These are phyloP conservation scores for Arctia plantaginis DNA, from an alignment of 2,888 invertebrate species.

Conservation along the genomic window DNA sequence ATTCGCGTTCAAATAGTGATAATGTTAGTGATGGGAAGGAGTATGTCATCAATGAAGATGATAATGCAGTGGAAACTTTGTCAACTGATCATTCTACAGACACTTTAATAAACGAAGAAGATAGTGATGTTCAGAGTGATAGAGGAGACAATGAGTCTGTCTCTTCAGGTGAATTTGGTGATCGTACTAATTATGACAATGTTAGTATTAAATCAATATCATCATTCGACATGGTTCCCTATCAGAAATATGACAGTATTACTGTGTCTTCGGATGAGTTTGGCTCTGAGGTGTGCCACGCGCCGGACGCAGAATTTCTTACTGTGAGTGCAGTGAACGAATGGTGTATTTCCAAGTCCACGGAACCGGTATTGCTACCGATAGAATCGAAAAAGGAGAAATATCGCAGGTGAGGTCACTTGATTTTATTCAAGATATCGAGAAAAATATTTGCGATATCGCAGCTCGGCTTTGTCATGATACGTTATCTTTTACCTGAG, in stretches of 20 bases:
- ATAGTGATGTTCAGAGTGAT: conserved; percentile 70
- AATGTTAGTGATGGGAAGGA: conserved; percentile 70
- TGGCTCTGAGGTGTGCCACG: conserved; percentile 83
- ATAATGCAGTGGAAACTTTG: conserved; percentile 73
- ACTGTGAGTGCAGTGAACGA: conserved; percentile 85
- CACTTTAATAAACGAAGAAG: conserved; percentile 80
- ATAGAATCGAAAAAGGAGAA: conserved; percentile 84
- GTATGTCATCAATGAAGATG: conserved; percentile 73
- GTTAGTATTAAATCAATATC: conserved; percentile 84
- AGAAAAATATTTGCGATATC: conserved; percentile 77
- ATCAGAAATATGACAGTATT: conserved; percentile 83
- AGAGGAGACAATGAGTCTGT: conserved; percentile 72
- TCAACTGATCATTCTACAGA: conserved; percentile 82
- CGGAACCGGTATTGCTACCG: conserved; percentile 77
- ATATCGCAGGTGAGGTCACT: conserved; percentile 83
- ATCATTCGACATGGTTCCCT: conserved; percentile 83
- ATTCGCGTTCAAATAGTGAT: conserved; percentile 64
- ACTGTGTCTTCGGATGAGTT: conserved; percentile 84
- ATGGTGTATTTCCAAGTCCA: conserved; percentile 81
- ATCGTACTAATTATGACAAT: conserved; percentile 81
- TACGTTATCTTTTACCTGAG: conserved; percentile 72
- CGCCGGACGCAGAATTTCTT: conserved; percentile 80
- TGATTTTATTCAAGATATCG: conserved; percentile 62
- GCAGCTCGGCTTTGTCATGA: conserved; percentile 70
- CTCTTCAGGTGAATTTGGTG: conserved; percentile 73